phyloP scores from a whole-genome alignment of 2,888 invertebrate species.

The Pantelozetes paolii region DNA sequence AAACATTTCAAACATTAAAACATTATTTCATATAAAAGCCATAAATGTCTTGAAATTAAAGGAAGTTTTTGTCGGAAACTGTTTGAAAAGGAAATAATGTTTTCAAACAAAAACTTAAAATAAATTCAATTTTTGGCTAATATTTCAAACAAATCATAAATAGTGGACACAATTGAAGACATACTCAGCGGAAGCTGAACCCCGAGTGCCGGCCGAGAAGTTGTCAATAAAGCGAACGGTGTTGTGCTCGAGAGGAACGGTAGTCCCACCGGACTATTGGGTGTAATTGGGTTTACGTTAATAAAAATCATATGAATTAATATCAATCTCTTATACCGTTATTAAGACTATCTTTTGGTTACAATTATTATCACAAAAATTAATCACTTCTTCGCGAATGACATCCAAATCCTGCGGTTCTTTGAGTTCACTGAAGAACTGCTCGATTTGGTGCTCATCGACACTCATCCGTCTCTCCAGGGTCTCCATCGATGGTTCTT shows the following conservation, averaged over 20 bases:
- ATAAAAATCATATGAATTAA: background rate
- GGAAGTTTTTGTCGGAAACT: too few species aligned
- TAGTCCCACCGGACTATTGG: slow-evolving; percentile 83
- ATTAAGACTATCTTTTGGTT: slow-evolving; percentile 39
- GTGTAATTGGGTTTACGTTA: background rate
- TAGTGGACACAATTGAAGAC: background rate
- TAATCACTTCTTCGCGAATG: slow-evolving; percentile 24
- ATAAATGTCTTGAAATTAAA: too few species aligned
- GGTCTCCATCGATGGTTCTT: background rate
- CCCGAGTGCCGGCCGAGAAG: slow-evolving; percentile 94
- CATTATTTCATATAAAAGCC: background rate
- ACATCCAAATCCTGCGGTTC: slow-evolving; percentile 38
- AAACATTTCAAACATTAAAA: slow-evolving; percentile 22
- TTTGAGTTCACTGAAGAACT: slow-evolving; percentile 38
- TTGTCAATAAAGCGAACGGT: slow-evolving; percentile 98
- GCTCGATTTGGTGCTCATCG: slow-evolving; percentile 39
- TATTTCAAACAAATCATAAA: background rate
- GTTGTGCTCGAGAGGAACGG: slow-evolving; percentile 91
- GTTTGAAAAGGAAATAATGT: too few species aligned
- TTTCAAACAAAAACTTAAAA: background rate
- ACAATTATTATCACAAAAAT: slow-evolving; percentile 36
- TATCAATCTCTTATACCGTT: slow-evolving; percentile 35
- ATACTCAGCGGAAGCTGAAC: slow-evolving; percentile 85
- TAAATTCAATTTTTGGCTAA: background rate
- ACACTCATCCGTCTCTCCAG: slow-evolving; percentile 35